Evolutionary conservation across 2,888 invertebrate species (phyloP).

Genomic region (Cerastis leucographa): DNA sequence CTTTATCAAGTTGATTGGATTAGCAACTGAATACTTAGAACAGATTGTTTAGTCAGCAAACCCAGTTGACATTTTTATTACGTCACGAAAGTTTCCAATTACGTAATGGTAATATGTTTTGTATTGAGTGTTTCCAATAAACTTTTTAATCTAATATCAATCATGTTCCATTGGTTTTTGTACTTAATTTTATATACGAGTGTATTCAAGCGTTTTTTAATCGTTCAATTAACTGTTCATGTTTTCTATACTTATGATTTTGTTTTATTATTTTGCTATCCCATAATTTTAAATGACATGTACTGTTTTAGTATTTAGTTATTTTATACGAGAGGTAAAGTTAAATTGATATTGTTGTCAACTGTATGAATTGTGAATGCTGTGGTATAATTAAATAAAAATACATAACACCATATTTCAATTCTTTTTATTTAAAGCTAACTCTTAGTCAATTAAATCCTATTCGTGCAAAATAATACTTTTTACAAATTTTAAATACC

Average conservation of each 20-base stretch:
- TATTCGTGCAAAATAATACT: conserved; percentile 85
- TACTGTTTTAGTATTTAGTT: conserved; percentile 25
- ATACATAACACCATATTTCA: conserved; percentile 56
- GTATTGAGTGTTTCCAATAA: conserved; percentile 17
- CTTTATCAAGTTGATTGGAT: background rate
- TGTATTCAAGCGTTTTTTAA: background rate
- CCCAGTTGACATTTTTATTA: conserved; percentile 16
- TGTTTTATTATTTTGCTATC: conserved; percentile 1
- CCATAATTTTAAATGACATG: background rate
- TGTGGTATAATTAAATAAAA: conserved; percentile 61
- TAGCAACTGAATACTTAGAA: conserved; percentile 4
- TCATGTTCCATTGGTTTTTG: conserved; percentile 29
- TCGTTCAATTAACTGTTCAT: conserved; percentile 19
- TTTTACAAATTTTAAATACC: conserved; percentile 81
- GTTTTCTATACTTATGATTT: conserved; percentile 12
- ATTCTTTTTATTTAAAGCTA: conserved; percentile 82
- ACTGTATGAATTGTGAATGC: conserved; percentile 10
- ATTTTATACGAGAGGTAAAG: background rate
- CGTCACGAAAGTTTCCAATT: conserved; percentile 36
- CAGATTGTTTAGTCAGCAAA: background rate
- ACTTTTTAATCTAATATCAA: conserved; percentile 15
- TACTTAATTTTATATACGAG: conserved; percentile 12
- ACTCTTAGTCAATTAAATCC: conserved; percentile 84
- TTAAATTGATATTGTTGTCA: background rate
- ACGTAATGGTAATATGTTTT: conserved; percentile 45